Evolutionary conservation across 2,888 invertebrate species (phyloP).

Genomic region (Zhengitettix transpicula): DNA sequence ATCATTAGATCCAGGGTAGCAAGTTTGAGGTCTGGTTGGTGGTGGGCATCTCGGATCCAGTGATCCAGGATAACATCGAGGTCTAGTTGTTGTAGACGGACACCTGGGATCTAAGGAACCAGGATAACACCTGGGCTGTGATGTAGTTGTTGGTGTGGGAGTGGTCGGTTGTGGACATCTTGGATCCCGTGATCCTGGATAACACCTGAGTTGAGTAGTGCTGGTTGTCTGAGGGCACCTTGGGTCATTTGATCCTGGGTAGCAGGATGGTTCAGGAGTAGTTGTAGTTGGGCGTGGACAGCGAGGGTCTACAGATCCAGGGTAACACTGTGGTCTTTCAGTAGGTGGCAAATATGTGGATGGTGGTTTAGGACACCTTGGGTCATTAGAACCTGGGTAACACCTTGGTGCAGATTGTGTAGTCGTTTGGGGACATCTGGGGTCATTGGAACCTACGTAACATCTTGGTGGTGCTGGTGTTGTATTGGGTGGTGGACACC

Average conservation of each 20-base stretch:
- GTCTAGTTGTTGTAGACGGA: constrained; percentile 11
- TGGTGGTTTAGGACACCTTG: constrained; percentile 1
- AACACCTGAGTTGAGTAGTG: constrained; percentile 16
- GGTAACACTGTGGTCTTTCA: not conserved
- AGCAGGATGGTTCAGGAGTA: constrained; percentile 17
- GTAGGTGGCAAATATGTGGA: not conserved
- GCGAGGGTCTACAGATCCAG: constrained; percentile 13
- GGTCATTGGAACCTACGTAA: constrained; percentile 16
- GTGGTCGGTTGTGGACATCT: constrained; percentile 15
- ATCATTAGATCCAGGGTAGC: constrained; percentile 11
- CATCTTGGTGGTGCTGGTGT: constrained; percentile 18
- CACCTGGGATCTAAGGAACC: constrained; percentile 21
- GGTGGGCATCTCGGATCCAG: constrained; percentile 12
- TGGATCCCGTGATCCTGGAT: constrained; percentile 19
- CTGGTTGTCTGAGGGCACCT: constrained; percentile 20
- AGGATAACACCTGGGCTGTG: constrained; percentile 16
- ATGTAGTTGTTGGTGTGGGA: constrained; percentile 7
- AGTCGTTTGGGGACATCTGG: constrained; percentile 9
- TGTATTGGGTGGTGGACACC: constrained; percentile 14
- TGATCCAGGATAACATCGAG: constrained; percentile 12
- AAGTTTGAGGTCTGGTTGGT: constrained; percentile 16
- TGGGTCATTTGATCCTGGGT: constrained; percentile 19
- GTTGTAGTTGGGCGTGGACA: constrained; percentile 15
- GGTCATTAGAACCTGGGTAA: constrained; percentile 3
- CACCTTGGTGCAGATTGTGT: constrained; percentile 3